Conservation (phyloP, 2,888 invertebrate species). For the Bellardia pandia region DNA sequence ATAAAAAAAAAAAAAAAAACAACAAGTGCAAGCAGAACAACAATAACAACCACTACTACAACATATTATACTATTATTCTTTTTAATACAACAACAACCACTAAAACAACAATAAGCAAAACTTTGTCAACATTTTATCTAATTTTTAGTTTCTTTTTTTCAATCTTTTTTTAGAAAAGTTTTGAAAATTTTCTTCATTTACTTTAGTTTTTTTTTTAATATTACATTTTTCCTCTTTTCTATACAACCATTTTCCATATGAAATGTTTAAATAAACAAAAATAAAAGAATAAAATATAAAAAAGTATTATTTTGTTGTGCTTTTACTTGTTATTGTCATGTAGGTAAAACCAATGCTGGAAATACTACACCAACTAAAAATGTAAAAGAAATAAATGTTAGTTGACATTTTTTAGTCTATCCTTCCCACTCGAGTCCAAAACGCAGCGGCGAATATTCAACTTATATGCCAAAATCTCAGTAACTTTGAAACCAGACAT, state of each 20-base stretch:
- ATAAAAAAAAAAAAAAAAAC: not conserved
- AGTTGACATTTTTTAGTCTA: no score
- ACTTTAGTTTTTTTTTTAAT: conserved; percentile 7
- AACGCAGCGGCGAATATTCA: no score
- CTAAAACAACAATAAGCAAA: conserved; percentile 47
- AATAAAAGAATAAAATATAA: not conserved
- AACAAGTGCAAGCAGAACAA: conserved; percentile 39
- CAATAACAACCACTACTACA: conserved; percentile 19
- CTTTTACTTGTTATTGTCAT: conserved; percentile 15
- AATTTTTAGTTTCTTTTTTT: conserved; percentile 38
- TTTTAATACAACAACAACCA: conserved; percentile 38
- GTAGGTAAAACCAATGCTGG: not conserved
- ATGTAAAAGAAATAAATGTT: not conserved
- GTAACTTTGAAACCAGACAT: no score
- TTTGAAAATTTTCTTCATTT: conserved; percentile 42
- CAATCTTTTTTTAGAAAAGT: conserved; percentile 26
- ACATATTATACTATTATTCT: not conserved
- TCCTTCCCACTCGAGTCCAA: no score
- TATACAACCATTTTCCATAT: conserved; percentile 43
- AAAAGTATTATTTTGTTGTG: conserved; percentile 1
- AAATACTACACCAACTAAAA: not conserved
- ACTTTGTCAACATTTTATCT: conserved; percentile 68
- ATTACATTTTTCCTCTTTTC: conserved; percentile 9
- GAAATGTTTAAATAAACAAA: conserved; percentile 43
- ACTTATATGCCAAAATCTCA: no score